phyloP scores from a whole-genome alignment of 2,888 invertebrate genomes.

The Cephus runcator region DNA sequence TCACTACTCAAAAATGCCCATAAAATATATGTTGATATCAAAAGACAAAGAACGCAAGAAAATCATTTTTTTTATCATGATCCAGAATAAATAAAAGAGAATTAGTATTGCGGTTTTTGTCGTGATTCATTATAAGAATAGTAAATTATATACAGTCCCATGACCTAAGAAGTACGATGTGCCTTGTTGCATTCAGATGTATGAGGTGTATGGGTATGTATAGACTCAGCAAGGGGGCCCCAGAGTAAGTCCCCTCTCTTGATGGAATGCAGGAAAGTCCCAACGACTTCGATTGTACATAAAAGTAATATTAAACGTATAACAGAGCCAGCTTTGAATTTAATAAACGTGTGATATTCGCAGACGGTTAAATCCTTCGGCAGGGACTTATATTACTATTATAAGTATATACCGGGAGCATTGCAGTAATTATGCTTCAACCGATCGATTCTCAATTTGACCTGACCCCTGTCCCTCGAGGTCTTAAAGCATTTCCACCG shows the following conservation, averaged over 20 bases:
- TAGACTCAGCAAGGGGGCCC: slow-evolving; percentile 7
- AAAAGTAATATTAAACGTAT: neutral
- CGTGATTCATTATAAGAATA: slow-evolving; percentile 11
- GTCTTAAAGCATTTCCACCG: neutral
- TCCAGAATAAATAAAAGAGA: neutral
- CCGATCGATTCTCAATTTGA: neutral
- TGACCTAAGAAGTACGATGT: slow-evolving; percentile 44
- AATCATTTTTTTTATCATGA: neutral
- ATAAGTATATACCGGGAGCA: neutral
- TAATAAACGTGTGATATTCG: neutral
- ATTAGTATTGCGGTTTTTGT: slow-evolving; percentile 28
- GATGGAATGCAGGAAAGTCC: slow-evolving; percentile 44
- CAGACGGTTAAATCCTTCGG: neutral
- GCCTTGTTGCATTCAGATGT: slow-evolving; percentile 40
- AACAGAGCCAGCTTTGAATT: neutral
- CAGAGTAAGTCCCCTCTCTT: slow-evolving; percentile 29
- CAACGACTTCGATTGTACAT: slow-evolving; percentile 12
- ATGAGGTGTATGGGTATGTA: slow-evolving; percentile 30
- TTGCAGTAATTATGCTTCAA: neutral
- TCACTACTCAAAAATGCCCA: too few relatives aligned
- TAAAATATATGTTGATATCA: neutral
- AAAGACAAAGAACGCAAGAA: neutral
- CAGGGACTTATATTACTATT: neutral
- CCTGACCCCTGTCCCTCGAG: neutral
- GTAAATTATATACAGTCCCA: slow-evolving; percentile 41